Evolutionary conservation across 2,888 invertebrate species (phyloP).

Genomic region (Cataglyphis livida): DNA sequence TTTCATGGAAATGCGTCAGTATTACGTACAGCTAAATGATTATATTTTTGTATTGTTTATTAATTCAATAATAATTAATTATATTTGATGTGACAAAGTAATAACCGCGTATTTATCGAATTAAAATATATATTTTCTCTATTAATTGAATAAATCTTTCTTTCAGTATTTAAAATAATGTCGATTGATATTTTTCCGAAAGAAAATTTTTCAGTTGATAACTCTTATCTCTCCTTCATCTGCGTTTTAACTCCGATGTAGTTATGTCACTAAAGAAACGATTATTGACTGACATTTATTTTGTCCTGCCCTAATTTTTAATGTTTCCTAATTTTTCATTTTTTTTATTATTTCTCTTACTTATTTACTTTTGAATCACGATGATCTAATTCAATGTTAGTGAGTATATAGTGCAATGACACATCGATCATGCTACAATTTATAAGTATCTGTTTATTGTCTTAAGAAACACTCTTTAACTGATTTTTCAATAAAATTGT

Average conservation of each 20-base stretch:
- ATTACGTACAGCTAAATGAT: neutral
- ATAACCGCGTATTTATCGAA: neutral
- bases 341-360: slow-evolving; percentile 29
- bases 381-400: slow-evolving; percentile 66
- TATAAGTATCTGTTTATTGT: slow-evolving; percentile 27
- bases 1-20: neutral
- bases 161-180: neutral
- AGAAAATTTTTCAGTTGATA: slow-evolving; percentile 14
- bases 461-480: slow-evolving; percentile 51
- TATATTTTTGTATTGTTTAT: neutral
- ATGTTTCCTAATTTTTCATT: neutral
- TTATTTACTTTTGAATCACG: slow-evolving; percentile 54
- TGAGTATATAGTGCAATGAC: slow-evolving; percentile 73
- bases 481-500: neutral
- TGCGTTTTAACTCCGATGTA: neutral
- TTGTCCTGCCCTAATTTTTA: neutral
- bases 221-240: slow-evolving; percentile 22
- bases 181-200: slow-evolving; percentile 22
- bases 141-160: neutral
- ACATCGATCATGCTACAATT: slow-evolving; percentile 64
- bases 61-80: neutral
- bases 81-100: neutral
- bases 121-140: neutral
- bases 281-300: slow-evolving; percentile 51
- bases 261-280: neutral